A percentile compares a stretch with the other conserved stretches of the same genome.
Conservation (phyloP, 1,140 invertebrate species). For the Heliconius nattereri region DNA sequence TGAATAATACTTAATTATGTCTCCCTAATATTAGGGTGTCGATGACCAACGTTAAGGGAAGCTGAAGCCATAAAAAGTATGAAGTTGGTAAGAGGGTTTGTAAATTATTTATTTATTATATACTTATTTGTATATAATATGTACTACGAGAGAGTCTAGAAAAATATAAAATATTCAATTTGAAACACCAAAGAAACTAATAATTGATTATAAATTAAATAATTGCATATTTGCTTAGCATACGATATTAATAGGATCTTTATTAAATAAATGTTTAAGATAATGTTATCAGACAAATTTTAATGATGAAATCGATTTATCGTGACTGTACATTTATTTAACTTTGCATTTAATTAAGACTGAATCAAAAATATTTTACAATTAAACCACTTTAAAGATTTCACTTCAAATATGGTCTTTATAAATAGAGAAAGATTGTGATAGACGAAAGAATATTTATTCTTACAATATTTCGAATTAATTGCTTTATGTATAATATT, state of each 20-base stretch:
- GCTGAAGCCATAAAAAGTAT: slow-evolving; percentile 74
- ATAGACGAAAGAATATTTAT: too few relatives aligned
- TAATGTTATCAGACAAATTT: slow-evolving; percentile 16
- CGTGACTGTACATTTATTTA: not conserved
- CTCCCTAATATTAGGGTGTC: slow-evolving; percentile 60
- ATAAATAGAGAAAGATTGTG: not conserved
- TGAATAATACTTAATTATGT: slow-evolving; percentile 27
- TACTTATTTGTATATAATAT: not conserved
- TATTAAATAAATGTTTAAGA: slow-evolving; percentile 24
- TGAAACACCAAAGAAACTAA: not conserved
- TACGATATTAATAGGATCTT: slow-evolving; percentile 12
- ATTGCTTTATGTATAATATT: not conserved
- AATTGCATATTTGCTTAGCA: not conserved
- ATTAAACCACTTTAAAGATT: too few relatives aligned
- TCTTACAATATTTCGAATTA: not conserved
- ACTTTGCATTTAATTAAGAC: not conserved
- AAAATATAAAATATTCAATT: not conserved
- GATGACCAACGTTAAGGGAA: slow-evolving; percentile 74
- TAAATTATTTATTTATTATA: slow-evolving; percentile 1
- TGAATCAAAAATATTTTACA: not conserved
- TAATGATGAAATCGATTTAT: slow-evolving; percentile 33
- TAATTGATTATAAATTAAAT: not conserved
- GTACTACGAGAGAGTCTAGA: not conserved
- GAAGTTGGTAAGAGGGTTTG: slow-evolving; percentile 59
- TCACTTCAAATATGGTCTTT: not conserved